Evolutionary conservation across 2,113 vertebrate genomes (phyloP).

Genomic region (Clarias gariepinus): DNA sequence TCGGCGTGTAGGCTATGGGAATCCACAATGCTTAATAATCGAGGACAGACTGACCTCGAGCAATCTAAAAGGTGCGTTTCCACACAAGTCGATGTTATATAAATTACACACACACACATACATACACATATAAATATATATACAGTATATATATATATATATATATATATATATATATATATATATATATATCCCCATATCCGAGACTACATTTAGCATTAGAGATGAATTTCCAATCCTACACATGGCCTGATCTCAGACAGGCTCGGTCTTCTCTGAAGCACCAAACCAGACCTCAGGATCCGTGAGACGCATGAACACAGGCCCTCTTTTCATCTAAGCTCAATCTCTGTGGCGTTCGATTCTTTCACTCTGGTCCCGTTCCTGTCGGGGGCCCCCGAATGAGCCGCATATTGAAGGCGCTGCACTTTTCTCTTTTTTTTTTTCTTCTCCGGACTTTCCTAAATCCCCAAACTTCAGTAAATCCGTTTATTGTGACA

Average conservation of each 20-base stretch:
- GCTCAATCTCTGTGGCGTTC: conserved; percentile 27
- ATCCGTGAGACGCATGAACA: conserved; percentile 42
- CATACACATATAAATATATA: no score
- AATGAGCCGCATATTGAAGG: conserved; percentile 58
- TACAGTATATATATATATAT: no score
- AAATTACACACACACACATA: neutral
- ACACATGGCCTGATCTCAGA: neutral
- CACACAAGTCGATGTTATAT: neutral
- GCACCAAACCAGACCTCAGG: conserved; percentile 1
- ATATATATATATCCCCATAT: no score
- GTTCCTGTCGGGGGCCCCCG: conserved; percentile 50
- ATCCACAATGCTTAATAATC: neutral
- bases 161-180: no score
- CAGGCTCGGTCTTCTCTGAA: neutral
- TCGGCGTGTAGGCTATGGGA: neutral
- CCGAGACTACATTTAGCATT: neutral
- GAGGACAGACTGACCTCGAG: neutral
- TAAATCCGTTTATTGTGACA: conserved; percentile 57
- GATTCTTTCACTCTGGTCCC: conserved; percentile 49
- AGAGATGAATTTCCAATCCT: neutral
- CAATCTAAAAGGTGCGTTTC: neutral
- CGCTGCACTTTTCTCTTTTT: conserved; percentile 29
- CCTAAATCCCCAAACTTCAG: conserved; percentile 32
- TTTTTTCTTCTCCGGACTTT: conserved; percentile 21
- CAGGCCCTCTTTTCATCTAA: conserved; percentile 39